A percentile compares a stretch with the other conserved stretches of the same genome.
These are phyloP conservation scores for Cerceris rybyensis DNA, from an alignment of 2,888 invertebrate genomes.

Conservation along the genomic window DNA sequence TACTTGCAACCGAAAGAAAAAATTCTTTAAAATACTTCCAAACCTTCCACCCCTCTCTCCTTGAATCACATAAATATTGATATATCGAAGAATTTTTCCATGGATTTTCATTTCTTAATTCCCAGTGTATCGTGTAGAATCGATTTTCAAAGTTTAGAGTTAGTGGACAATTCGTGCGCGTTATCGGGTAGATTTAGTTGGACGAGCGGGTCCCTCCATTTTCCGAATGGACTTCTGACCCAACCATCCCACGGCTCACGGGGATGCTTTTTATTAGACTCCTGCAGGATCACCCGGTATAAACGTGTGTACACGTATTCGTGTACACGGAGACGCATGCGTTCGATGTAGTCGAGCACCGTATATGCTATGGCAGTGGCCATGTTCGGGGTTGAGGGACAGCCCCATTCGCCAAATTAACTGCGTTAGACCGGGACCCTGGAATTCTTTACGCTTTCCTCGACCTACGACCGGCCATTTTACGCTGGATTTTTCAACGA, in stretches of 20 bases:
- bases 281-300: constrained; percentile 74
- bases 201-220: constrained; percentile 81
- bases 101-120: constrained; percentile 48
- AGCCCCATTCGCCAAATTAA: constrained; percentile 80
- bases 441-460: constrained; percentile 78
- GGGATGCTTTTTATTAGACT: constrained; percentile 82
- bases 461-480: constrained; percentile 76
- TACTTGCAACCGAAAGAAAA: constrained; percentile 40
- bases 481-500: constrained; percentile 73
- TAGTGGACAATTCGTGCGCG: constrained; percentile 76
- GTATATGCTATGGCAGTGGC: constrained; percentile 68
- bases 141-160: constrained; percentile 30
- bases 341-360: constrained; percentile 36
- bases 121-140: neutral
- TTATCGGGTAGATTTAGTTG: constrained; percentile 81
- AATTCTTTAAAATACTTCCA: constrained; percentile 64
- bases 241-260: constrained; percentile 75
- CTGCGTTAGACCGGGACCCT: constrained; percentile 74
- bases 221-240: constrained; percentile 82
- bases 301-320: constrained; percentile 22
- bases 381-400: constrained; percentile 76
- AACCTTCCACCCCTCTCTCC: neutral
- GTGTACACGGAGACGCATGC: constrained; percentile 20
- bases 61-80: neutral
- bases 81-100: neutral